phyloP scores from a whole-genome alignment of 2,113 vertebrate species.

The Taxidea taxus region DNA sequence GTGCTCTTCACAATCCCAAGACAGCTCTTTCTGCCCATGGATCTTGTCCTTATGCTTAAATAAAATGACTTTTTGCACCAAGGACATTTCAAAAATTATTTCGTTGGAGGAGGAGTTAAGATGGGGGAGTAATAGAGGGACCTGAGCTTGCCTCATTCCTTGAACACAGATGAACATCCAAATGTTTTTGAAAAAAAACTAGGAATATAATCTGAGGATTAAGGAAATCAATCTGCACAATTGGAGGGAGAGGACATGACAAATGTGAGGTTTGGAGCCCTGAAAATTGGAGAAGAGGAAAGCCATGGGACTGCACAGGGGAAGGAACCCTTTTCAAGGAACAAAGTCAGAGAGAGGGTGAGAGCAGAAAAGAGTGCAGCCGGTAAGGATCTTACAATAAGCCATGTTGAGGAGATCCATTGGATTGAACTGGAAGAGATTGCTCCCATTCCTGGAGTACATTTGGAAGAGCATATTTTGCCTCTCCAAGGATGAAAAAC shows the following conservation, averaged over 20 bases:
- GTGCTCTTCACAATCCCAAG: too few relatives aligned
- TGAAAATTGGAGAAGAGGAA: neutral
- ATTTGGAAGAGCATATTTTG: too few relatives aligned
- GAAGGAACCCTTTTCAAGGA: neutral
- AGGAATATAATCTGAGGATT: neutral
- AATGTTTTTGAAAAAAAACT: neutral
- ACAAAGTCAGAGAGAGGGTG: neutral
- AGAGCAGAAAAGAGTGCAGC: neutral
- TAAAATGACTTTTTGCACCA: too few relatives aligned
- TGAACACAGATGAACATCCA: neutral
- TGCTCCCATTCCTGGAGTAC: too few relatives aligned
- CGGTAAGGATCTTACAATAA: too few relatives aligned
- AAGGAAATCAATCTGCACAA: neutral
- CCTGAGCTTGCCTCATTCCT: neutral
- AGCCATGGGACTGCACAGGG: neutral
- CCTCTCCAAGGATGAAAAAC: too few relatives aligned
- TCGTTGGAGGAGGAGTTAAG: too few relatives aligned
- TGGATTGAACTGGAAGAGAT: too few relatives aligned
- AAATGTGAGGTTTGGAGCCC: neutral
- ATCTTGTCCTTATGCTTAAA: too few relatives aligned
- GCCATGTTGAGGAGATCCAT: too few relatives aligned
- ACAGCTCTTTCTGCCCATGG: too few relatives aligned
- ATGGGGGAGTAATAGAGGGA: neutral
- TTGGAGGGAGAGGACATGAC: neutral
- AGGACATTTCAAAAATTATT: too few relatives aligned